phyloP scores from a whole-genome alignment of 2,113 vertebrate genomes.

The Neofelis nebulosa region DNA sequence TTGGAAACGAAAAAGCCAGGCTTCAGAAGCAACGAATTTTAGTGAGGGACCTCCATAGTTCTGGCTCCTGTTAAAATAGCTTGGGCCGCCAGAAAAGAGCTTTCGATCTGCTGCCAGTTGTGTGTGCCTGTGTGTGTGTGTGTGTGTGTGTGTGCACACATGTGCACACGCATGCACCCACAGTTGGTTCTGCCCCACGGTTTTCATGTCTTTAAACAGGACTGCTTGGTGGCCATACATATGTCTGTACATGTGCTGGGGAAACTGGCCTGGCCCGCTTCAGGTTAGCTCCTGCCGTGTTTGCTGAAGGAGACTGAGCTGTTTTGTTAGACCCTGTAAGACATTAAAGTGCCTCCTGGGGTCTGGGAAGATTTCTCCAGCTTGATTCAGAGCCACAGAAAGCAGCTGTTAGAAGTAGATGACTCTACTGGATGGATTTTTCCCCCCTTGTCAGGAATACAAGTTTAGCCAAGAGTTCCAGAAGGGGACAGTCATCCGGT shows the following conservation, averaged over 20 bases:
- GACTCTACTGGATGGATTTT: background rate
- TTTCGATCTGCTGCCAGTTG: background rate
- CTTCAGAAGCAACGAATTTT: slow-evolving; percentile 12
- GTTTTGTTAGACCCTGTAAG: background rate
- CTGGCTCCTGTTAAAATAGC: background rate
- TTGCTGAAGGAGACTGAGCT: background rate
- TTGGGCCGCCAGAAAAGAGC: background rate
- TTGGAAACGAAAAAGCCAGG: background rate
- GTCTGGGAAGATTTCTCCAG: background rate
- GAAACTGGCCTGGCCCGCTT: background rate
- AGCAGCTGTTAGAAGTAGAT: background rate
- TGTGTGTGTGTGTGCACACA: background rate
- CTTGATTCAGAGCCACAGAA: slow-evolving; percentile 35
- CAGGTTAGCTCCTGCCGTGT: background rate
- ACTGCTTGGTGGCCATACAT: background rate
- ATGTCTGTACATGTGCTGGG: background rate
- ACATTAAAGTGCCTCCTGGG: background rate
- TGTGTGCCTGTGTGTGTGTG: background rate
- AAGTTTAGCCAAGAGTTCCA: background rate
- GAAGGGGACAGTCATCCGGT: background rate
- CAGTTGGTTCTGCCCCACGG: background rate
- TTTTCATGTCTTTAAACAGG: slow-evolving; percentile 50
- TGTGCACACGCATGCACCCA: background rate
- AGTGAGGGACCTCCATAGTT: background rate
- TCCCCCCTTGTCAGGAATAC: background rate